Evolutionary conservation across 2,113 vertebrate genomes (phyloP), one percentile per base, ranked within the genome.

Genomic region (Entelurus aequoreus): DNA sequence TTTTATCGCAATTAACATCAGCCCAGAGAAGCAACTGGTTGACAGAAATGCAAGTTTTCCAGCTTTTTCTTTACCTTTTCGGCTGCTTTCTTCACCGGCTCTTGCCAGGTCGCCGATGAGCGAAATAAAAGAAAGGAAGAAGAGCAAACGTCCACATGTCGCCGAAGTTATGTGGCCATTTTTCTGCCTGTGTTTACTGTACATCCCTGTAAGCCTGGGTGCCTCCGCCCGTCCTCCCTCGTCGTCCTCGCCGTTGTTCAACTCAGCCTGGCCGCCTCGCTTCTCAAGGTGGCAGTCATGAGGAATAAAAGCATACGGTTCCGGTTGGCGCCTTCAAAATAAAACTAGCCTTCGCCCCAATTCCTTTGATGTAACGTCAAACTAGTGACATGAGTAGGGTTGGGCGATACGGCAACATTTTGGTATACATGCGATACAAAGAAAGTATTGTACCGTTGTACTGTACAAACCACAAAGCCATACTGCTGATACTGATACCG

Each of bases 101-200:
- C 58, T 62, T 12, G 54, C 84, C 73, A 77, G 60, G 11, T 74
- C 6, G 63, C 68, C 71, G 76, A n/a, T 80, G 66, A 90, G 78
- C 64, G 86, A 53, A 38, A 90, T 40, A 11, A 87, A n/a, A 37
- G 13, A 75, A 4, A 84, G 52, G 38, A 84, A 21, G 15, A 79
- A 42, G 12, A 83, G 63, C 46, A 75, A 28, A 61, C 64, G 72
- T 76, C 75, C 80, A 54, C 85, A 77, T 76, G 52, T 68, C 65
- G 73, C 74, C 70, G 79, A 58, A 19, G 74, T 75, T 58, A 65
- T 72, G 61, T 76, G 86, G 66, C 47, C 84, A 72, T 88, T 82
- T 91, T 91, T 91, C 88, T 91, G 90, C 73, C 90, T 82, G 75
- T 91, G 90, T 92, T 92, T 92, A 79, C 87, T 92, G 82, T 92